phyloP scores from a whole-genome alignment of 2,888 invertebrate species.

The Theristus sp. region DNA sequence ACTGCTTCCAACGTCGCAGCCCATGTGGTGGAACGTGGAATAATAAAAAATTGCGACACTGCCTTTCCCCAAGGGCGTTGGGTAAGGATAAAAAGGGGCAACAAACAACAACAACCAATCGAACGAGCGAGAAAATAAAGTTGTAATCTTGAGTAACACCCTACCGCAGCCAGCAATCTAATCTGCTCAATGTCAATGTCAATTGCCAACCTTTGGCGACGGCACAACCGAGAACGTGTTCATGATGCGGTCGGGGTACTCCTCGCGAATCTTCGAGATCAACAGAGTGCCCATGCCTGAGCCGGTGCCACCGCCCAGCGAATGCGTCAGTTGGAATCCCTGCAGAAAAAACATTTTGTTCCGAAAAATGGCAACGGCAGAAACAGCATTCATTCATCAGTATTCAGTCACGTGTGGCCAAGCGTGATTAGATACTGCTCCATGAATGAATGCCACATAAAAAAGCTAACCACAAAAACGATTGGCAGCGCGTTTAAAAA shows the following conservation, averaged over 20 bases:
- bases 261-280: constrained; percentile 81
- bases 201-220: constrained; percentile 46
- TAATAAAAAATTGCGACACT: too few species aligned
- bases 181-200: neutral
- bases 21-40: too few species aligned
- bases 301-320: constrained; percentile 66
- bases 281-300: constrained; percentile 66
- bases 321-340: constrained; percentile 64
- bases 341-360: too few species aligned
- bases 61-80: too few species aligned
- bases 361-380: too few species aligned
- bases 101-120: too few species aligned
- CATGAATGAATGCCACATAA: neutral
- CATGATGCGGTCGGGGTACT: constrained; percentile 90
- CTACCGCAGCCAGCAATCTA: too few species aligned
- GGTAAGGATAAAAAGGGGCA: too few species aligned
- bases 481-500: too few species aligned
- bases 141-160: neutral
- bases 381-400: too few species aligned
- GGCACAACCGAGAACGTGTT: constrained; percentile 81
- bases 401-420: neutral
- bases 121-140: too few species aligned
- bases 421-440: neutral
- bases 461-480: neutral
- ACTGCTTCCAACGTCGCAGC: too few species aligned